Percentiles rank a stretch among this genome's conserved stretches.
Conservation (phyloP, 2,888 invertebrate genomes). For the Folsomia manolachei region DNA sequence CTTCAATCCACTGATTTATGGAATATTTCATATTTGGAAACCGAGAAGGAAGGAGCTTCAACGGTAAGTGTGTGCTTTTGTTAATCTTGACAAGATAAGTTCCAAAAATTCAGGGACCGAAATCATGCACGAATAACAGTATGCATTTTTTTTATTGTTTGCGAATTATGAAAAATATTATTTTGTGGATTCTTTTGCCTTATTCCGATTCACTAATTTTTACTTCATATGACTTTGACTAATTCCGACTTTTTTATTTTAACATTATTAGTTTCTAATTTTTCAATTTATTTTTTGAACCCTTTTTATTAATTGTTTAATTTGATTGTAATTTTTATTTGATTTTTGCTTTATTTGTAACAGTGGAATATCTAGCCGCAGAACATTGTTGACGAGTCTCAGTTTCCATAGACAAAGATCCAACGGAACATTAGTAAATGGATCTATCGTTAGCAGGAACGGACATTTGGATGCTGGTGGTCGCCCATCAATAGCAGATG, state of each 20-base stretch:
- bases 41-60: slow-evolving; percentile 55
- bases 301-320: no score
- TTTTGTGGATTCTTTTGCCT: no score
- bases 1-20: slow-evolving; percentile 78
- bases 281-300: no score
- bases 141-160: no score
- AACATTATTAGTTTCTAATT: no score
- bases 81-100: no score
- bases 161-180: no score
- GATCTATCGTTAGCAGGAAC: slow-evolving; percentile 39
- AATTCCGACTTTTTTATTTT: no score
- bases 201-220: no score
- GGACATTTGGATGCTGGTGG: slow-evolving; percentile 19
- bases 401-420: slow-evolving; percentile 45
- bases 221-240: no score
- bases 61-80: slow-evolving; percentile 39
- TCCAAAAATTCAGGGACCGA: no score
- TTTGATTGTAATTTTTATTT: slow-evolving; percentile 29
- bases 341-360: slow-evolving; percentile 27
- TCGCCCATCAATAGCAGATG: neutral
- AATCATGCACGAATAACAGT: no score
- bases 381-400: slow-evolving; percentile 47
- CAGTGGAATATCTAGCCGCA: slow-evolving; percentile 46
- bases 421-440: slow-evolving; percentile 34
- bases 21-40: slow-evolving; percentile 80